These are phyloP conservation scores for Tinea trinotella DNA, from an alignment of 2,888 invertebrate genomes.

Conservation along the genomic window DNA sequence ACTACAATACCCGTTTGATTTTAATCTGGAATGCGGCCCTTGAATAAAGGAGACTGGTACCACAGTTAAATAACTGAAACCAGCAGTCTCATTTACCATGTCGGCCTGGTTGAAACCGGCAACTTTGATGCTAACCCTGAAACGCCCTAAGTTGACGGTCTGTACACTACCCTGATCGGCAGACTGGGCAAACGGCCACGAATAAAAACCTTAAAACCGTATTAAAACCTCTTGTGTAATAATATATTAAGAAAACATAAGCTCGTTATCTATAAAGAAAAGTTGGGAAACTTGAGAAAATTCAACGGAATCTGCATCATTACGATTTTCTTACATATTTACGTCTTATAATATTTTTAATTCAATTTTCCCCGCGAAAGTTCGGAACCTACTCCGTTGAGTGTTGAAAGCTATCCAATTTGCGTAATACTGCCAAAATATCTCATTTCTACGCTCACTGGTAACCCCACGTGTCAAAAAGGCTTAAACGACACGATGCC, in stretches of 20 bases:
- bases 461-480: constrained; percentile 31
- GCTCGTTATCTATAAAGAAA: neutral
- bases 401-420: constrained; percentile 74
- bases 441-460: constrained; percentile 72
- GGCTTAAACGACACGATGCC: constrained; percentile 27
- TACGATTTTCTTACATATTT: constrained; percentile 62
- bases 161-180: no score
- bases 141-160: no score
- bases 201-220: no score
- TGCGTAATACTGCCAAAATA: constrained; percentile 73
- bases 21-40: no score
- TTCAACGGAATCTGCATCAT: constrained; percentile 45
- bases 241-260: neutral
- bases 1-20: no score
- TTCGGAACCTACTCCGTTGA: constrained; percentile 71
- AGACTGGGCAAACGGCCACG: no score
- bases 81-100: no score
- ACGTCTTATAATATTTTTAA: constrained; percentile 71
- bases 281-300: constrained; percentile 10
- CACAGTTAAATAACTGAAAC: no score
- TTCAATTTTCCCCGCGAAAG: constrained; percentile 70
- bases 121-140: no score
- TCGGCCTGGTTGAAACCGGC: no score
- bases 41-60: no score
- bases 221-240: neutral